Evolutionary conservation across 2,113 vertebrate species (phyloP).

Genomic region (Girardinichthys multiradiatus): DNA sequence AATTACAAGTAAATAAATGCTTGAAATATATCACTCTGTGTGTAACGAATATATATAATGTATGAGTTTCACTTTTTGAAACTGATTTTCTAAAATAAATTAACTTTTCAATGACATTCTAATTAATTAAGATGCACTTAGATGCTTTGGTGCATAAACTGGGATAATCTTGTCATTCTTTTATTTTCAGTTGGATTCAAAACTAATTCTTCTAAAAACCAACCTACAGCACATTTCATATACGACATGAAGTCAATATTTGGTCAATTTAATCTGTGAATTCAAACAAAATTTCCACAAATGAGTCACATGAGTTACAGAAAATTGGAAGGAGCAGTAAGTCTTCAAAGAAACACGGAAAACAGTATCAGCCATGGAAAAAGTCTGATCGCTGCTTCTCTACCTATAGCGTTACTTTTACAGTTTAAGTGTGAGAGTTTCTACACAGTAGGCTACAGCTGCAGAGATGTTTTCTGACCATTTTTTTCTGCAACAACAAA

Average conservation of each 20-base stretch:
- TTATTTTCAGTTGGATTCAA: neutral
- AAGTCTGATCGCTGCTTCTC: too few relatives aligned
- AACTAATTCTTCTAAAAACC: neutral
- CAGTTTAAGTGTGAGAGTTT: neutral
- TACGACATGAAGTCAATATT: too few relatives aligned
- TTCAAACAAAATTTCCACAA: neutral
- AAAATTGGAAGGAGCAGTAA: neutral
- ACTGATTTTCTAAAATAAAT: neutral
- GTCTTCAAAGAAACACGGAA: neutral
- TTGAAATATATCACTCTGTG: too few relatives aligned
- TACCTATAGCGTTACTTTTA: neutral
- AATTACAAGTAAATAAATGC: neutral
- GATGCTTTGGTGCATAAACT: neutral
- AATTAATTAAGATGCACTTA: neutral
- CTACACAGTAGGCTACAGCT: slow-evolving; percentile 3
- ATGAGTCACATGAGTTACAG: neutral
- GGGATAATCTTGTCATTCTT: neutral
- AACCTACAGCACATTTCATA: neutral
- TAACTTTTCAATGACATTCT: neutral
- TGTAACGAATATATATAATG: too few relatives aligned
- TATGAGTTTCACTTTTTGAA: too few relatives aligned
- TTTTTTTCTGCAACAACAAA: slow-evolving; percentile 25
- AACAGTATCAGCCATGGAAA: neutral
- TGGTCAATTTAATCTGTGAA: neutral
- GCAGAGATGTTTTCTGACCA: neutral